phyloP scores from a whole-genome alignment of 53 echinoderm and acorn worm species.

The Actinopyga echinites region DNA sequence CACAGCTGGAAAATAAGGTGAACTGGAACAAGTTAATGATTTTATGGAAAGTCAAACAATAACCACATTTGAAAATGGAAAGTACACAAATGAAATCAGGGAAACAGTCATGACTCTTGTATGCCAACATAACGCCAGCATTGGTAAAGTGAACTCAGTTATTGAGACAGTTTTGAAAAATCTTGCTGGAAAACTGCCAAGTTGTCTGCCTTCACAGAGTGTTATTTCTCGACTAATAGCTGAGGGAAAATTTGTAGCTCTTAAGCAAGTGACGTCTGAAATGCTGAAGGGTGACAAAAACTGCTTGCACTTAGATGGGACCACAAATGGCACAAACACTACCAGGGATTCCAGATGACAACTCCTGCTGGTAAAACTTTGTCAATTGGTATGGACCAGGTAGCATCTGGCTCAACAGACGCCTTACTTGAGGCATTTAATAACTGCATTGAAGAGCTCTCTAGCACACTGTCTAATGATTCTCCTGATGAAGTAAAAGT shows the following conservation, averaged over 20 bases:
- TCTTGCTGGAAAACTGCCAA: slow-evolving; percentile 41
- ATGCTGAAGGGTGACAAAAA: slow-evolving; percentile 42
- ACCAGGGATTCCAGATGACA: slow-evolving; percentile 62
- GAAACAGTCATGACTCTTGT: slow-evolving; percentile 56
- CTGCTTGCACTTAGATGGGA: slow-evolving; percentile 52
- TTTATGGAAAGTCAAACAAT: slow-evolving; percentile 39
- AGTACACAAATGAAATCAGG: slow-evolving; percentile 45
- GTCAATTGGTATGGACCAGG: slow-evolving; percentile 47
- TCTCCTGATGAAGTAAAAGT: slow-evolving; percentile 12
- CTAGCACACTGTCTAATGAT: not conserved
- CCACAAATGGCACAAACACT: slow-evolving; percentile 58
- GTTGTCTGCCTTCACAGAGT: slow-evolving; percentile 37
- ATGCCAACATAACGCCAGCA: slow-evolving; percentile 52
- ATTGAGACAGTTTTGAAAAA: slow-evolving; percentile 58
- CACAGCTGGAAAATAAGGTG: slow-evolving; percentile 32
- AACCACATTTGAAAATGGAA: slow-evolving; percentile 50
- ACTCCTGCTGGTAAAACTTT: slow-evolving; percentile 29
- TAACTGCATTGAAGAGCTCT: slow-evolving; percentile 1
- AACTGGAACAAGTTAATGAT: slow-evolving; percentile 43
- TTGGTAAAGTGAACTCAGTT: slow-evolving; percentile 41
- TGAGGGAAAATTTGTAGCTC: slow-evolving; percentile 58
- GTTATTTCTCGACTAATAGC: slow-evolving; percentile 42
- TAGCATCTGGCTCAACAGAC: slow-evolving; percentile 40
- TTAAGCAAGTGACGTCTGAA: slow-evolving; percentile 15
- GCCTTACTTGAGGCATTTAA: slow-evolving; percentile 6